Conservation (phyloP, 2,113 vertebrate genomes). For the Columba livia region DNA sequence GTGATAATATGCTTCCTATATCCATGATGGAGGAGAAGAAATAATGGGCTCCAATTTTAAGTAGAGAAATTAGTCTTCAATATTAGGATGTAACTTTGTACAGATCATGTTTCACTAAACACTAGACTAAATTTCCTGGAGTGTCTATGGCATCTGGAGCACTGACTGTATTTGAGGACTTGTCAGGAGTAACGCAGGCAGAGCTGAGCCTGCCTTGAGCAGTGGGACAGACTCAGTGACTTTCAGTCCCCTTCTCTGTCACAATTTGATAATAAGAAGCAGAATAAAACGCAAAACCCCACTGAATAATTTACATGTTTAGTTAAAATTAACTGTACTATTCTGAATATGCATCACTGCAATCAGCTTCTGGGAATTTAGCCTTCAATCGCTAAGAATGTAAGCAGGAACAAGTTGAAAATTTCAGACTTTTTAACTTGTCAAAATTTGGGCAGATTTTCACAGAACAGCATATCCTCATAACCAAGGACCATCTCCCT, state of each 20-base stretch:
- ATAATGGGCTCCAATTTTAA: background rate
- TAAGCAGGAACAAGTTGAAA: slow-evolving; percentile 10
- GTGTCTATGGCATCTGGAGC: background rate
- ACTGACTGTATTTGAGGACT: background rate
- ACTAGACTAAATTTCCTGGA: background rate
- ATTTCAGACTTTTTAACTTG: slow-evolving; percentile 11
- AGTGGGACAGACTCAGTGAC: background rate
- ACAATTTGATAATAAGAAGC: background rate
- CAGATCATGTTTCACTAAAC: background rate
- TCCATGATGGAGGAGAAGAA: background rate
- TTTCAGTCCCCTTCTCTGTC: background rate
- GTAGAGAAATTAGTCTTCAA: background rate
- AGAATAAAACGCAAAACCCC: background rate
- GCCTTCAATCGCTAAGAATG: slow-evolving; percentile 16
- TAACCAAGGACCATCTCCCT: background rate
- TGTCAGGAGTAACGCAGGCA: background rate
- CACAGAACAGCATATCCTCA: background rate
- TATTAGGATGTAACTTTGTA: background rate
- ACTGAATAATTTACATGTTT: background rate
- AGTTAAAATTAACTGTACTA: slow-evolving; percentile 28
- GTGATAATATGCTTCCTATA: background rate
- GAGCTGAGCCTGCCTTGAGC: background rate
- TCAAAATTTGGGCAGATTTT: slow-evolving; percentile 38
- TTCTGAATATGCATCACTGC: slow-evolving; percentile 4
- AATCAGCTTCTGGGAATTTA: background rate